phyloP scores from a whole-genome alignment of 2,888 invertebrate species.

The Ctenicera cuprea region DNA sequence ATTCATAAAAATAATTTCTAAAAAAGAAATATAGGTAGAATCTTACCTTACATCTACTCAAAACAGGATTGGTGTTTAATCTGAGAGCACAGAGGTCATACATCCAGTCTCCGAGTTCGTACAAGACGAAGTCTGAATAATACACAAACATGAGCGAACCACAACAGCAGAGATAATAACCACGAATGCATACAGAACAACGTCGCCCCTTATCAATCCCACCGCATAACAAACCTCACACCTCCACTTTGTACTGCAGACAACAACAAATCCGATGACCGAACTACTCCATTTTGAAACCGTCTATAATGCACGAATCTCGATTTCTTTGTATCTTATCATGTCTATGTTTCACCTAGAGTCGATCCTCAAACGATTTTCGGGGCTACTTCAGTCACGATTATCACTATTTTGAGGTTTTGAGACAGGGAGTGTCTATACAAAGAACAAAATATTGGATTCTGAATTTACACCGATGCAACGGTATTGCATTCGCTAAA shows the following conservation, averaged over 20 bases:
- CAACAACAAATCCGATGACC: conserved; percentile 67
- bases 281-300: conserved; percentile 70
- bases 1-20: neutral
- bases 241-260: conserved; percentile 34
- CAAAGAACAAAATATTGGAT: conserved; percentile 64
- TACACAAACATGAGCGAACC: conserved; percentile 45
- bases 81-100: conserved; percentile 51
- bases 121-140: conserved; percentile 44
- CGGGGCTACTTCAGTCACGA: conserved; percentile 62
- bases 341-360: conserved; percentile 60
- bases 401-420: conserved; percentile 61
- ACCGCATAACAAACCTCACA: conserved; percentile 27
- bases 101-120: conserved; percentile 51
- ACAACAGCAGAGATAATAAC: conserved; percentile 26
- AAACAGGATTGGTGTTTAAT: conserved; percentile 44
- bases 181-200: conserved; percentile 44
- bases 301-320: conserved; percentile 65
- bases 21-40: neutral
- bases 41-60: conserved; percentile 52
- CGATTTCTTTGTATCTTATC: conserved; percentile 65
- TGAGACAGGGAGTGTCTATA: conserved; percentile 66
- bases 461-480: conserved; percentile 60
- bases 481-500: conserved; percentile 50
- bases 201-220: conserved; percentile 36
- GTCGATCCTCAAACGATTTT: conserved; percentile 62